phyloP scores from a whole-genome alignment of 1,140 invertebrate species.

The Zaprionus vittiger region DNA sequence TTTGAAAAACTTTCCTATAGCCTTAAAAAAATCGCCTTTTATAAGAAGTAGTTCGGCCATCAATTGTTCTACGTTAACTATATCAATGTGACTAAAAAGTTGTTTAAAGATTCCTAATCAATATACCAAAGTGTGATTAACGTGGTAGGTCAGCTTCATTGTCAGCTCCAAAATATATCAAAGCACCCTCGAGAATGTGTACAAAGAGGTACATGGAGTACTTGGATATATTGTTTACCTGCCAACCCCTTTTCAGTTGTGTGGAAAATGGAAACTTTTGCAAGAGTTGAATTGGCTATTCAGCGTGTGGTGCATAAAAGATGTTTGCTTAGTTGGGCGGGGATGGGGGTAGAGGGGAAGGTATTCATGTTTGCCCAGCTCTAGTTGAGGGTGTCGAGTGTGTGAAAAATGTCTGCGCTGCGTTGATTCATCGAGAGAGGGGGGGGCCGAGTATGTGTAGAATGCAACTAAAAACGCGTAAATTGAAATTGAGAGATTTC shows the following conservation, averaged over 20 bases:
- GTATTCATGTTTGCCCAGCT: slow-evolving; percentile 62
- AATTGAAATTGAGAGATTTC: slow-evolving; percentile 73
- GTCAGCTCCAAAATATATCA: too few species aligned
- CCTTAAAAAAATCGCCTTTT: too few species aligned
- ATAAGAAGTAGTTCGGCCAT: too few species aligned
- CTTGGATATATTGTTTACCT: slow-evolving; percentile 13
- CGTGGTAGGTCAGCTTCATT: too few species aligned
- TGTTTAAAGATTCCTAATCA: too few species aligned
- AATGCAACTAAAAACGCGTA: slow-evolving; percentile 56
- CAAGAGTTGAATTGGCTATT: slow-evolving; percentile 54
- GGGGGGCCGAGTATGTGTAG: slow-evolving; percentile 41
- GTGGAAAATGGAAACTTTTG: slow-evolving; percentile 70
- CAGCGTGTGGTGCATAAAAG: slow-evolving; percentile 61
- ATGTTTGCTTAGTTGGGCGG: slow-evolving; percentile 60
- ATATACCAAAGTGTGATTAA: too few species aligned
- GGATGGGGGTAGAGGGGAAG: too few species aligned
- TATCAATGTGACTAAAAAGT: too few species aligned
- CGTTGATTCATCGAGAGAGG: slow-evolving; percentile 44
- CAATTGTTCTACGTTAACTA: too few species aligned
- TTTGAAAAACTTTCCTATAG: too few species aligned
- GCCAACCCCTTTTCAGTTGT: slow-evolving; percentile 4
- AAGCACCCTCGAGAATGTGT: not conserved
- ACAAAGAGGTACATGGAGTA: too few species aligned
- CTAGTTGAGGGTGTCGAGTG: not conserved
- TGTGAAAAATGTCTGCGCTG: not conserved